Evolutionary conservation across 2,888 invertebrate genomes (phyloP).

Genomic region (Parelbella ahira): DNA sequence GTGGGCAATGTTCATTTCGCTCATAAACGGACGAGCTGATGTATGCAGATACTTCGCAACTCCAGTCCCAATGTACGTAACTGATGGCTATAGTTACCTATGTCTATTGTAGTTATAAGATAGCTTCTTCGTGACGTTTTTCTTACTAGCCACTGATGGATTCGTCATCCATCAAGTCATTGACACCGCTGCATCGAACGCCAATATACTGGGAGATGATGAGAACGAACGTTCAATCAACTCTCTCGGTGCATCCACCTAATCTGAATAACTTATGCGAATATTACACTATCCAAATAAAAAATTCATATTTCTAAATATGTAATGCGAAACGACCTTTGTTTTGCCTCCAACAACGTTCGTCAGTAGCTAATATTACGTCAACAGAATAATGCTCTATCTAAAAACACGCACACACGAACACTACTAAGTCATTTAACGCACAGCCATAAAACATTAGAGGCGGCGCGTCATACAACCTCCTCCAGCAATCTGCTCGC

Average conservation of each 20-base stretch:
- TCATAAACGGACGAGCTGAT: no score
- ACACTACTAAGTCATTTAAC: conserved; percentile 36
- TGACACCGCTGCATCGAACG: conserved; percentile 67
- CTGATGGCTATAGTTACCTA: no score
- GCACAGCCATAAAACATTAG: conserved; percentile 48
- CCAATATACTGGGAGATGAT: conserved; percentile 68
- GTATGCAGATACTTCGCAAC: no score
- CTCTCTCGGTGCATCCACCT: conserved; percentile 66
- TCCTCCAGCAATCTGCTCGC: conserved; percentile 44
- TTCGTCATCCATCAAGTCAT: conserved; percentile 75
- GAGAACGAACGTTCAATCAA: conserved; percentile 67
- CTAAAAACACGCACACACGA: conserved; percentile 12
- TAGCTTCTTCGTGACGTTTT: conserved; percentile 15
- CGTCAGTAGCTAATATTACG: background rate
- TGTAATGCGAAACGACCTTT: no score
- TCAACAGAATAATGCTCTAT: conserved; percentile 1
- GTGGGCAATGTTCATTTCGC: no score
- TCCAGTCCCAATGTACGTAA: no score
- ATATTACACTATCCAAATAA: conserved; percentile 1
- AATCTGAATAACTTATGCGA: conserved; percentile 44
- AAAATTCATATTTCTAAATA: conserved; percentile 1
- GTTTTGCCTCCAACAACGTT: background rate
- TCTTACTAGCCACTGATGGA: conserved; percentile 34
- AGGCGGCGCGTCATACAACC: conserved; percentile 34
- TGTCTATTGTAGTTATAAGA: no score